Evolutionary conservation across 2,797 vertebrate genomes (phyloP), one percentile per base, ranked within the genome.

Genomic region (Leucoraja ocellata): DNA sequence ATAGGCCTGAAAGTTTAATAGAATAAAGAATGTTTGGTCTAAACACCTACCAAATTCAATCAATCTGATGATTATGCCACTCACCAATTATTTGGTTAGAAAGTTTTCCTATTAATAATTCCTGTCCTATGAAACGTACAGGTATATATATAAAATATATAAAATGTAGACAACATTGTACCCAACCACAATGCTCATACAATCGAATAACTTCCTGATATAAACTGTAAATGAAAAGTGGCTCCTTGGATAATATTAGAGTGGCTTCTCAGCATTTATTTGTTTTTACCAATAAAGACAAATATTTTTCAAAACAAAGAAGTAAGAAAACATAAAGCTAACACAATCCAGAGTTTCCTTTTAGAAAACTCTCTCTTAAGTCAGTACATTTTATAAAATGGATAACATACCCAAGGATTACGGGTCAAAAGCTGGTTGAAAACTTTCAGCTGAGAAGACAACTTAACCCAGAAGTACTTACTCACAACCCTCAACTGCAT

Each of bases 391-490:
- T 68, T 68, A 88, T 36, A 88, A 88, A 18, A 79, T 23, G 7
- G 8, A 65, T 68, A 88, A 25, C 84, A 68, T 68, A 32, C n/a
- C n/a, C 4, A 68, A 36, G 63, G n/a, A 16, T 10, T 36, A 36
- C 65, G 28, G n/a, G 61, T 88, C 63, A 88, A 36, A 68, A 88
- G 28, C 80, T 86, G 58, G 58, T 86, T 86, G 83, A 28, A 86
- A 86, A 86, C 83, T 86, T 86, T 32, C 13, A 65, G 61, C 63
- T 63, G 28, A 86, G 83, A 88, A 68, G 14, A 65, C 65, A 14
- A 68, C 32, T 88, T 32, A 88, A 88, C 63, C 14, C 61, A 88
- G 16, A 28, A 54, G 54, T 13, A 28, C 73, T 46, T 92, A 74
- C 71, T 71, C 25, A 76, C 23, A 76, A 76, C 74, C 76, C 71